A percentile compares a stretch with the other conserved stretches of the same genome.
Conservation (phyloP, 2,113 vertebrate species). For the Semicossyphus pulcher region DNA sequence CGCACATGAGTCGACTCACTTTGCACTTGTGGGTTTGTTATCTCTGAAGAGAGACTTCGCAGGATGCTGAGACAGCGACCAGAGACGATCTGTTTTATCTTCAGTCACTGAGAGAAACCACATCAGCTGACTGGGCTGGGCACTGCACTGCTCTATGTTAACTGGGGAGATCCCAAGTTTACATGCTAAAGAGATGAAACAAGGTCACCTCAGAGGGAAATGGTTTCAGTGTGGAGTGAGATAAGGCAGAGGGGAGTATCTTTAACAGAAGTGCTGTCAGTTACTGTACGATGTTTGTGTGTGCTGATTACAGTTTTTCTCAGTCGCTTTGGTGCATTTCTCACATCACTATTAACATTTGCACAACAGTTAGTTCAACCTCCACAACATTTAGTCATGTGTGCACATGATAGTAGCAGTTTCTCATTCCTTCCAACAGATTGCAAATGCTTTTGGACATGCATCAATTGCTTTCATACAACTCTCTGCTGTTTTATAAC, state of each 20-base stretch:
- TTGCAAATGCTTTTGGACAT: no score
- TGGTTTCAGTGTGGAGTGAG: background rate
- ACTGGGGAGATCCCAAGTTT: constrained; percentile 2
- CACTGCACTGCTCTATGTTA: background rate
- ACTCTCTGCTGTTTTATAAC: no score
- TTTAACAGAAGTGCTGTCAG: background rate
- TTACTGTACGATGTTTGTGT: background rate
- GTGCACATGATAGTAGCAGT: no score
- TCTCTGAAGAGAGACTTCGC: constrained; percentile 20
- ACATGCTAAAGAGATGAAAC: constrained; percentile 1
- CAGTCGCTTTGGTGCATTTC: no score
- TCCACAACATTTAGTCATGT: no score
- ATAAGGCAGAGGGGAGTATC: background rate
- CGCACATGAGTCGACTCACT: background rate
- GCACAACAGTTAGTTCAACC: no score
- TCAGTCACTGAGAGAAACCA: constrained; percentile 12
- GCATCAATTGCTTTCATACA: no score
- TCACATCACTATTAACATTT: no score
- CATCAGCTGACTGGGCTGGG: constrained; percentile 5
- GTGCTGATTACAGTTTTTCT: no score
- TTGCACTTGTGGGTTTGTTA: constrained; percentile 16
- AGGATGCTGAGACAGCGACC: constrained; percentile 7
- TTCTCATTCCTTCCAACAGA: no score
- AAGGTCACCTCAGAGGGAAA: constrained; percentile 10
- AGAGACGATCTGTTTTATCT: constrained; percentile 27